Evolutionary conservation across 2,113 vertebrate genomes (phyloP), one percentile per base, ranked within the genome.

Genomic region (Smithornis capensis): DNA sequence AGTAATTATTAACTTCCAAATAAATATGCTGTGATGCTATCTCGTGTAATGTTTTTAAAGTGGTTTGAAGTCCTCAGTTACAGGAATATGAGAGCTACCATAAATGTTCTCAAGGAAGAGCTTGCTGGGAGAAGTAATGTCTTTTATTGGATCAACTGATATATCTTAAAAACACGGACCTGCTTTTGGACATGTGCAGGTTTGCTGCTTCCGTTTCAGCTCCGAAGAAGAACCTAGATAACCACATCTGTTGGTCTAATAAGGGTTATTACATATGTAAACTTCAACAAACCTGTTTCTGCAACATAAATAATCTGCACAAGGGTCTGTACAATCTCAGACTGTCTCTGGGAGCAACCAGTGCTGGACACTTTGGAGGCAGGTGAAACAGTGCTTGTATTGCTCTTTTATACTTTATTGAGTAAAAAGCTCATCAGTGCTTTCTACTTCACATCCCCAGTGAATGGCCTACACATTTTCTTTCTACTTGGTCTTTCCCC

Each of bases 71-170:
- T 69, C 33, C 37, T 37, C 25, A 45, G 69, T 91, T 89, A 96
- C 68, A 94, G 92, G 88, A 92, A 82, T 92, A 94, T 50, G 87
- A 92, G 68, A 90, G 90, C 68, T 81, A 78, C 52, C 68, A 81
- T 81, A 86, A 90, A 62, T 47, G 80, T 90, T 92, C 76, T 86
- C 42, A 96, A 83, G 52, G 76, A 95, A 90, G 62, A 60, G 47
- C 47, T 97, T 94, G 44, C 86, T 87, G 55, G 89, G 56, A 73
- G 73, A 87, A 78, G 80, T 89, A 95, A 89, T 90, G 89, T 49
- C 76, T 93, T 90, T 97, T 95, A 95, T 97, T 94, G 93, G 91
- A 96, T 96, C 76, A 97, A 37, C 38, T 47, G 69, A 44, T 86
- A 45, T 14, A 87, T 83, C 87, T 81, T 52, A 92, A 86, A 94